phyloP scores from a whole-genome alignment of 1,140 invertebrate species.

The Hylaeus anthracinus region DNA sequence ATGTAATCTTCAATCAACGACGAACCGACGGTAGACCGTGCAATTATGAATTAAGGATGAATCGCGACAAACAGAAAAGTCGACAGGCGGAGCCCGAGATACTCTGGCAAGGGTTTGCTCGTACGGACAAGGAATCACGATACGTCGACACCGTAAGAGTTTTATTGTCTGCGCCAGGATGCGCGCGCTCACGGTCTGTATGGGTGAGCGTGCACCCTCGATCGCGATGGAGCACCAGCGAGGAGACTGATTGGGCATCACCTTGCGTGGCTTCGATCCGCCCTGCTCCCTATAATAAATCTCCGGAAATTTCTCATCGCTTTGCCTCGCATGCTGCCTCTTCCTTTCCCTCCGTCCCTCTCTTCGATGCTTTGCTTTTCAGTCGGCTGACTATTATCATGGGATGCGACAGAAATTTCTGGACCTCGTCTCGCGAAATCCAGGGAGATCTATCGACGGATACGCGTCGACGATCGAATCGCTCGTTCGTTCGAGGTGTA shows the following conservation, averaged over 20 bases:
- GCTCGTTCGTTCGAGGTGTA: too few species aligned
- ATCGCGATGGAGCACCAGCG: constrained; percentile 40
- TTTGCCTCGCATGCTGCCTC: constrained; percentile 31
- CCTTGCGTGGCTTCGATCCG: constrained; percentile 58
- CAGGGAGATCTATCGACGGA: too few species aligned
- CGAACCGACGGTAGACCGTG: constrained; percentile 43
- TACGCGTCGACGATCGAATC: too few species aligned
- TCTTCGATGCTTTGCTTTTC: background rate
- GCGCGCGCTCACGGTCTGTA: background rate
- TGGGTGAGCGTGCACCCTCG: constrained; percentile 36
- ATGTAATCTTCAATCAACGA: constrained; percentile 62
- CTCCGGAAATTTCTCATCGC: constrained; percentile 55
- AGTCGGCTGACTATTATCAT: constrained; percentile 13
- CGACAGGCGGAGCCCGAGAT: constrained; percentile 17
- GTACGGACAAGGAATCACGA: constrained; percentile 21
- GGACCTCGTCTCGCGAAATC: constrained; percentile 6
- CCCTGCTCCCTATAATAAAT: constrained; percentile 60
- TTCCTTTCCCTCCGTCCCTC: constrained; percentile 7
- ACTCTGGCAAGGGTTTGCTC: constrained; percentile 20
- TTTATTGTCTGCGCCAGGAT: constrained; percentile 43
- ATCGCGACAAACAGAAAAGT: constrained; percentile 52
- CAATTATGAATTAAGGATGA: constrained; percentile 64
- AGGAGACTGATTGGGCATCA: constrained; percentile 60
- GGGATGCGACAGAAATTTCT: too few species aligned
- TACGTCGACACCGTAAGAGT: constrained; percentile 11